Conservation (phyloP, 2,888 invertebrate species). For the Lasioglossum lativentre region DNA sequence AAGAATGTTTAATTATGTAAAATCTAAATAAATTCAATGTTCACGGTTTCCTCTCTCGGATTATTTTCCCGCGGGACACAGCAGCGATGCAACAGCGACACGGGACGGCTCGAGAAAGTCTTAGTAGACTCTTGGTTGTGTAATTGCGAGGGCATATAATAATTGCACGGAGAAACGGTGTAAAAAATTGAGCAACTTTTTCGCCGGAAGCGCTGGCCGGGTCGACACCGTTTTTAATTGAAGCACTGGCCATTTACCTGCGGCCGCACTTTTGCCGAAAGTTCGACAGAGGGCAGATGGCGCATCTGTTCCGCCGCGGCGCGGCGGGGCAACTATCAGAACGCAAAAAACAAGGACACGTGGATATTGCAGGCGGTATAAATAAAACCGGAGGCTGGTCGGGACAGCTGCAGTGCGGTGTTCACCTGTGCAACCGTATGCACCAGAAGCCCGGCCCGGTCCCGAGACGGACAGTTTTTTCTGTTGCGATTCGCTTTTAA, state of each 20-base stretch:
- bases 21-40: neutral
- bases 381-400: constrained; percentile 69
- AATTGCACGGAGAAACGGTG: neutral
- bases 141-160: neutral
- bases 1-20: too few relatives aligned
- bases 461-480: constrained; percentile 27
- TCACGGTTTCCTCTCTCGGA: neutral
- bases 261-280: constrained; percentile 11
- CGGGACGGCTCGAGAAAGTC: neutral
- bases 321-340: constrained; percentile 50
- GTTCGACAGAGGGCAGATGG: constrained; percentile 7
- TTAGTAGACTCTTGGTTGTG: neutral
- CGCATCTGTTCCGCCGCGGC: constrained; percentile 38
- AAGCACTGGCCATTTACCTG: neutral
- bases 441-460: constrained; percentile 2
- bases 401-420: constrained; percentile 72
- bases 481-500: neutral
- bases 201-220: neutral
- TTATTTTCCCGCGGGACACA: too few relatives aligned
- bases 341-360: constrained; percentile 58
- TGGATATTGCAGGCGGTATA: constrained; percentile 73
- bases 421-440: constrained; percentile 51
- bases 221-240: neutral
- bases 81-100: too few relatives aligned
- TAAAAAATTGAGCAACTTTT: neutral